phyloP scores from a whole-genome alignment of 2,888 invertebrate species.

The Epirrhoe alternata region DNA sequence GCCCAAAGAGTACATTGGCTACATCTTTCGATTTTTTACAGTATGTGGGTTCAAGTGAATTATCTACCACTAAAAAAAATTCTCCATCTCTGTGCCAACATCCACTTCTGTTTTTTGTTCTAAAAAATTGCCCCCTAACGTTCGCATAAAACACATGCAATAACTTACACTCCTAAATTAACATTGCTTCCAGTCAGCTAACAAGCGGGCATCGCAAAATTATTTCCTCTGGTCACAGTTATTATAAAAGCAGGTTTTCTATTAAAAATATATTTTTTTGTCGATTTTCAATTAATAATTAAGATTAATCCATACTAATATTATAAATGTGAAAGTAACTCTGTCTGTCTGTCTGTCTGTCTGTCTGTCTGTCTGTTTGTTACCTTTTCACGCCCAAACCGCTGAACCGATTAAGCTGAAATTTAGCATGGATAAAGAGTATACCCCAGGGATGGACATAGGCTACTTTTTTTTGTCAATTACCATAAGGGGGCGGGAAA shows the following conservation, averaged over 20 bases:
- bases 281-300: too few relatives aligned
- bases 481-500: too few relatives aligned
- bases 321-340: too few relatives aligned
- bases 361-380: too few relatives aligned
- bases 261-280: neutral
- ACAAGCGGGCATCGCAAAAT: slow-evolving; percentile 69
- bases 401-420: too few relatives aligned
- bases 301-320: too few relatives aligned
- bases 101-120: slow-evolving; percentile 6
- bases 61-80: neutral
- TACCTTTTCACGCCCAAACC: too few relatives aligned
- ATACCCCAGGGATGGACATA: too few relatives aligned
- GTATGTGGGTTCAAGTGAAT: neutral
- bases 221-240: slow-evolving; percentile 57
- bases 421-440: too few relatives aligned
- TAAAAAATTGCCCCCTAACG: slow-evolving; percentile 9
- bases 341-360: too few relatives aligned
- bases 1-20: too few relatives aligned
- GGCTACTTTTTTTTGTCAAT: too few relatives aligned
- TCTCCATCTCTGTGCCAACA: neutral
- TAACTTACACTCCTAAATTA: slow-evolving; percentile 55
- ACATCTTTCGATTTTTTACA: neutral
- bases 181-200: slow-evolving; percentile 68
- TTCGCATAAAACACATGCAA: slow-evolving; percentile 34
- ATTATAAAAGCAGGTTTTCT: slow-evolving; percentile 8